Conservation (phyloP, 2,888 invertebrate genomes). For the Thymelicus acteon region DNA sequence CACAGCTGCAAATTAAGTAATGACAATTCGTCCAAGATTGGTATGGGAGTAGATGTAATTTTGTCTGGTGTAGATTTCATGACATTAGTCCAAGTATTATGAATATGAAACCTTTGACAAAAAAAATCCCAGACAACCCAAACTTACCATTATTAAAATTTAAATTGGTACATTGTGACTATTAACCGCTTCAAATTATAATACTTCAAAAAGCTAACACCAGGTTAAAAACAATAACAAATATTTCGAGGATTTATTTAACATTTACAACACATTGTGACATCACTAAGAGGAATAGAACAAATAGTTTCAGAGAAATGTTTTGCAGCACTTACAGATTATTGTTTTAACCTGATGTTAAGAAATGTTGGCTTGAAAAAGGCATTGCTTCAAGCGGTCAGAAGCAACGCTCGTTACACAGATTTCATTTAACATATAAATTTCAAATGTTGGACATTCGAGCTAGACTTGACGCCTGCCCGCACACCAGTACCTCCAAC, state of each 20-base stretch:
- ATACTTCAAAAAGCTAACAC: conserved; percentile 43
- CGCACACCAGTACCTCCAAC: conserved; percentile 55
- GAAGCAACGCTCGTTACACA: conserved; percentile 67
- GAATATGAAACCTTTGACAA: background rate
- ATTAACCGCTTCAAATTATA: conserved; percentile 53
- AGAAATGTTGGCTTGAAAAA: conserved; percentile 62
- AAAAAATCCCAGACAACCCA: conserved; percentile 13
- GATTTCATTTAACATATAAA: conserved; percentile 49
- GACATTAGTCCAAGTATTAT: background rate
- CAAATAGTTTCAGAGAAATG: conserved; percentile 26
- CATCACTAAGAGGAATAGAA: conserved; percentile 34
- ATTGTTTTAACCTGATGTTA: conserved; percentile 54
- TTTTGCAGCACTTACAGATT: conserved; percentile 44
- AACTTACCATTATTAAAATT: conserved; percentile 11
- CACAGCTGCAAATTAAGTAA: conserved; percentile 65
- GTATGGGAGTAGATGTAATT: conserved; percentile 2
- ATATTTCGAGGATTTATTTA: conserved; percentile 13
- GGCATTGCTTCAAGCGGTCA: conserved; percentile 74
- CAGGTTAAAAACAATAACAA: conserved; percentile 46
- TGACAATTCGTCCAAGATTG: conserved; percentile 42
- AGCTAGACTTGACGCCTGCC: conserved; percentile 76
- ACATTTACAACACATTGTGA: conserved; percentile 15
- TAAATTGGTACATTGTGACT: conserved; percentile 54
- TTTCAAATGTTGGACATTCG: conserved; percentile 54
- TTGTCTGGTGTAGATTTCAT: conserved; percentile 20